Percentiles rank a stretch among this genome's conserved stretches.
Evolutionary conservation across 2,797 vertebrate species (phyloP).

Genomic region (Nasua narica): DNA sequence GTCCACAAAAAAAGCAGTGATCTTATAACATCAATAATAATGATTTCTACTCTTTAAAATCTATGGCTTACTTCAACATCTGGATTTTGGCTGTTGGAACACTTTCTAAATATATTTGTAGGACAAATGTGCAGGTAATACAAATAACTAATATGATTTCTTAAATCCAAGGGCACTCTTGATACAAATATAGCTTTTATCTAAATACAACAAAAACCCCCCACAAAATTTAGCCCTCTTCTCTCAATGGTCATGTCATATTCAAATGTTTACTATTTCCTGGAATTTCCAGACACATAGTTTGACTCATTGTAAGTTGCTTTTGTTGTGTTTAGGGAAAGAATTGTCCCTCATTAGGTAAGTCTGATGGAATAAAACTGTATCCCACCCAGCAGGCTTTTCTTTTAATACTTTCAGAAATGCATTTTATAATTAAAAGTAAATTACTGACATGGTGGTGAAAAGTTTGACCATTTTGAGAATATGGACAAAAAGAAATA

Average conservation of each 20-base stretch:
- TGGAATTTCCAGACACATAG: background rate
- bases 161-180: background rate
- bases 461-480: background rate
- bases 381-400: conserved; percentile 45
- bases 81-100: background rate
- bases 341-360: conserved; percentile 26
- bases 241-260: background rate
- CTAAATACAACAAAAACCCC: background rate
- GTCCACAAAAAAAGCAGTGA: background rate
- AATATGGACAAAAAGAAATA: conserved; percentile 55
- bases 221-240: background rate
- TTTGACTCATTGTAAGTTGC: background rate
- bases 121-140: background rate
- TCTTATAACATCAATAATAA: background rate
- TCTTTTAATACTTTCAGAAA: conserved; percentile 33
- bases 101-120: conserved; percentile 4
- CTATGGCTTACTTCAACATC: background rate
- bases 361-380: conserved; percentile 42
- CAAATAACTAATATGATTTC: background rate
- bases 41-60: background rate
- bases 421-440: background rate
- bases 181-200: background rate
- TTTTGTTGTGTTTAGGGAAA: conserved; percentile 58
- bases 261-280: background rate
- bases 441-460: background rate